These are phyloP conservation scores for Myotis yumanensis DNA, from an alignment of 2,113 vertebrate species.

Conservation along the genomic window DNA sequence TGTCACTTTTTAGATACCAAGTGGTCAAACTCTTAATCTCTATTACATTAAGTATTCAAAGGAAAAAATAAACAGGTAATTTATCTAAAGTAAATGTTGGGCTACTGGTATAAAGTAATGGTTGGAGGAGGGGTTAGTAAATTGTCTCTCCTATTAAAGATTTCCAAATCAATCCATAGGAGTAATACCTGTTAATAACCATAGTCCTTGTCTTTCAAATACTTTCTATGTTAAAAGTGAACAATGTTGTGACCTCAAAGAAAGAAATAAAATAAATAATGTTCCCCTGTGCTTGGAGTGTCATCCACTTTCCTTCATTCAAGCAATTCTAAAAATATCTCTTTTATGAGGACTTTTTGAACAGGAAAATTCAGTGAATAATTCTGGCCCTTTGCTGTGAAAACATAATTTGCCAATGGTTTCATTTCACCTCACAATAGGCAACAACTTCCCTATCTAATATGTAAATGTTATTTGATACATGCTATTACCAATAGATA, in stretches of 20 bases:
- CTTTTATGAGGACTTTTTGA: neutral
- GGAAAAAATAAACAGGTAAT: slow-evolving; percentile 15
- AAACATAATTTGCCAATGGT: neutral
- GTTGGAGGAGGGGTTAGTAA: neutral
- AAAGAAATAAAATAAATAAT: neutral
- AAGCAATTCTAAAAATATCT: neutral
- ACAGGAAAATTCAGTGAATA: neutral
- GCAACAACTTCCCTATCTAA: neutral
- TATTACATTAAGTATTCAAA: slow-evolving; percentile 12
- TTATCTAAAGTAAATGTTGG: neutral
- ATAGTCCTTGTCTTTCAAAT: neutral
- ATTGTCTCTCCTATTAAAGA: neutral
- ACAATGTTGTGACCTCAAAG: neutral
- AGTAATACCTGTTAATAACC: neutral
- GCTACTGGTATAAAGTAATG: neutral
- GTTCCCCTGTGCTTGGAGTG: neutral
- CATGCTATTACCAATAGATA: neutral
- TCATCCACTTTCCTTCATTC: neutral
- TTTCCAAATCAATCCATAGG: neutral
- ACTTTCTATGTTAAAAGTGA: neutral
- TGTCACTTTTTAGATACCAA: neutral
- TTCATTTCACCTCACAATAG: neutral
- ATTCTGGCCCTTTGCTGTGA: neutral
- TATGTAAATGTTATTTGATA: neutral
- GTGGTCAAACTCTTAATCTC: neutral